phyloP scores from a whole-genome alignment of 2,888 invertebrate species.

The Empis livida region DNA sequence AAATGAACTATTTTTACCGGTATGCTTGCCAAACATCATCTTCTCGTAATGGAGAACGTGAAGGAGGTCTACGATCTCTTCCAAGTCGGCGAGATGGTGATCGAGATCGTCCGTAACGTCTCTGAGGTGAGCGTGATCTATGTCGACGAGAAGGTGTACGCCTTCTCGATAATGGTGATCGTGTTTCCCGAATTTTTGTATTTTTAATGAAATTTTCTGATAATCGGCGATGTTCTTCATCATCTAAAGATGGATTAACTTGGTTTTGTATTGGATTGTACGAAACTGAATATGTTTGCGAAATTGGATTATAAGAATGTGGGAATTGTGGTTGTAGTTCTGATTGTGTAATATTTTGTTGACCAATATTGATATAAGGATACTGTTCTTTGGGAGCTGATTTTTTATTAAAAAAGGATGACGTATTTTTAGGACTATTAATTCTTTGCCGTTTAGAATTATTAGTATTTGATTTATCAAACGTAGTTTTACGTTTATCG shows the following conservation, averaged over 20 bases:
- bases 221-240: constrained; percentile 27
- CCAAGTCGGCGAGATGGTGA: constrained; percentile 6
- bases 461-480: no score
- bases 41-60: constrained; percentile 23
- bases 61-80: constrained; percentile 13
- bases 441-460: no score
- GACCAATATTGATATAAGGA: background rate
- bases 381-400: no score
- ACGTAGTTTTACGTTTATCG: no score
- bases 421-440: no score
- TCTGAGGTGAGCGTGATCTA: constrained; percentile 13
- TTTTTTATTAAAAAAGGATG: no score
- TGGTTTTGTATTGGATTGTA: no score
- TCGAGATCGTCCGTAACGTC: constrained; percentile 11
- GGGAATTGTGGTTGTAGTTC: background rate
- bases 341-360: background rate
- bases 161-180: background rate
- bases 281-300: no score
- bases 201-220: constrained; percentile 27
- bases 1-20: constrained; percentile 11
- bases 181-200: constrained; percentile 13
- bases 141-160: constrained; percentile 1
- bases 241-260: constrained; percentile 16
- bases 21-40: constrained; percentile 30
- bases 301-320: background rate